Evolutionary conservation across 2,113 vertebrate genomes (phyloP).

Genomic region (Excalfactoria chinensis): DNA sequence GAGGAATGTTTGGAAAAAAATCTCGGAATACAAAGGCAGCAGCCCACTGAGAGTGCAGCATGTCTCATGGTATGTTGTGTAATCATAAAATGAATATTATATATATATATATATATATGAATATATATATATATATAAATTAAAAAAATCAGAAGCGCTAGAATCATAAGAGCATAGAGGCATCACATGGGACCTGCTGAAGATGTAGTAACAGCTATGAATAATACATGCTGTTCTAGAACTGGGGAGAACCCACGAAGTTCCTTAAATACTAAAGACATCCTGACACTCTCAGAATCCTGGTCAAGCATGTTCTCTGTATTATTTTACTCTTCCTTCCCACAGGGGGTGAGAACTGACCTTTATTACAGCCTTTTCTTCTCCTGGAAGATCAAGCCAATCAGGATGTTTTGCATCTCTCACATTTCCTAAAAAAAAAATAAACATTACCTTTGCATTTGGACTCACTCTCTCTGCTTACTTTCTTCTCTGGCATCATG

Average conservation of each 20-base stretch:
- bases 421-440: background rate
- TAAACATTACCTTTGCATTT: background rate
- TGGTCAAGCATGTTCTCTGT: background rate
- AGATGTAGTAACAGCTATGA: background rate
- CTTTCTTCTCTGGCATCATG: background rate
- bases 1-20: background rate
- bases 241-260: background rate
- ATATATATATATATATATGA: no score
- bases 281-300: background rate
- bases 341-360: fast-evolving
- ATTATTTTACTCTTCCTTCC: background rate
- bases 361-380: background rate
- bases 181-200: background rate
- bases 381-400: background rate
- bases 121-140: no score
- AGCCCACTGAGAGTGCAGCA: background rate
- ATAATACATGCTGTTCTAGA: background rate
- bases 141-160: background rate
- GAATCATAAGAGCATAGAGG: background rate
- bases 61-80: background rate
- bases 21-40: fast-evolving
- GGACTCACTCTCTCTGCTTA: background rate
- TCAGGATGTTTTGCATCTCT: background rate
- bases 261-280: background rate
- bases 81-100: background rate